Evolutionary conservation across 2,797 vertebrate genomes (phyloP), one percentile per base, ranked within the genome.

Genomic region (Pangasius macronema): DNA sequence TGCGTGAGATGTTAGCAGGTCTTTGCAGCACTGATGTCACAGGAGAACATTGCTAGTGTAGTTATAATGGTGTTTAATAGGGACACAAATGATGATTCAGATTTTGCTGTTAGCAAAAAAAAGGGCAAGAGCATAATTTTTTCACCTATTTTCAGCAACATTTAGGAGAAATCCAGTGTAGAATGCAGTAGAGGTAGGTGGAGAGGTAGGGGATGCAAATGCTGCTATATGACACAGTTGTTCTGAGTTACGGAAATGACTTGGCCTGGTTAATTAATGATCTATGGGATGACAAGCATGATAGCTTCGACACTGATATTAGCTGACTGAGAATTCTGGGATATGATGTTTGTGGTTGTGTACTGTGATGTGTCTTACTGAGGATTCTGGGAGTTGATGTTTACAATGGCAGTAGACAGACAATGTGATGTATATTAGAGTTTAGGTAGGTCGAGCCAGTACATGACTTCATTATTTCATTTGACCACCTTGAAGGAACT

Each of bases 321-420:
- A 18, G 46, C 24, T 53, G 49, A 53, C 49, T 51, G 46, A 33
- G 49, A 30, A 77, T 77, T 77, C 27, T 18, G 49, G 49, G 46
- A 77, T 59, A 39, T 81, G 55, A 61, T 81, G 75, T 77, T 24
- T 46, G 70, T 73, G 39, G 36, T 46, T 73, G 70, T 73, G 46
- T n/a, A 53, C 49, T 77, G 75, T 77, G 49, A 77, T 53, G 49
- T 75, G 72, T 18, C 33, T 39, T 70, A 70, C 36, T 73, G 70
- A 73, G 10, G 39, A 24, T 73, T 24, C 70, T 73, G 70, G 39
- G 10, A 22, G 36, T 72, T 42, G 36, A 3, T 36, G 33, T 18
- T 39, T 70, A 39, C 16, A 22, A 2, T 42, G 20, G 20, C 36
- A 72, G 36, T 10, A 72, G 68, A 70, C 20, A 72, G 36, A 11